These are phyloP conservation scores for Crocodylus rhombifer DNA, from an alignment of 2,797 vertebrate genomes.

Conservation along the genomic window DNA sequence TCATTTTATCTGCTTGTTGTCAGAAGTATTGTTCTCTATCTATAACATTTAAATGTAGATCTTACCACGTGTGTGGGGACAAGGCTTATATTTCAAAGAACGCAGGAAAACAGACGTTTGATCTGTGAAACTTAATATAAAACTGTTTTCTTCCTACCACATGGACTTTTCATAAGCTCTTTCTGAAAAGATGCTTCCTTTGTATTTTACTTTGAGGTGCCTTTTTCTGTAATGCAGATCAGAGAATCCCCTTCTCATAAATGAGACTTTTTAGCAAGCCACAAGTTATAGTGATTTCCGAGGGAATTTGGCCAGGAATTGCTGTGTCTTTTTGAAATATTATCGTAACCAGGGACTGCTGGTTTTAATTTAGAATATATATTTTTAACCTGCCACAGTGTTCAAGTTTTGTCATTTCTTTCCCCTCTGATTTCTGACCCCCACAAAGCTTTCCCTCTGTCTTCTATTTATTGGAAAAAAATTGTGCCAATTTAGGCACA, in stretches of 20 bases:
- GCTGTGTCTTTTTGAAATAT: neutral
- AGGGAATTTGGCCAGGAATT: neutral
- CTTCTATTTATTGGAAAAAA: neutral
- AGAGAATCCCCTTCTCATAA: neutral
- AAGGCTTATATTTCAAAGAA: neutral
- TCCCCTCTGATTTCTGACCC: neutral
- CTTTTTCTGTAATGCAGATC: neutral
- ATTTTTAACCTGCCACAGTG: neutral
- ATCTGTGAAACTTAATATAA: neutral
- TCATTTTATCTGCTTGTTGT: neutral
- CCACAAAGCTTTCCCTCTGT: neutral
- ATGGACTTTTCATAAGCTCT: neutral
- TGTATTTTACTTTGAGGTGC: neutral
- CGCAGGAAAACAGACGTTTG: neutral
- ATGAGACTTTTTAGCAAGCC: neutral
- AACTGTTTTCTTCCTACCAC: neutral
- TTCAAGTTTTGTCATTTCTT: neutral
- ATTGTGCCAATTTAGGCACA: accelerated
- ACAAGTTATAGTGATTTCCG: neutral
- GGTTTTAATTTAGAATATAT: neutral
- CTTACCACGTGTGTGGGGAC: accelerated
- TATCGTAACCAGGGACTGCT: neutral
- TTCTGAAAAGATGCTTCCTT: neutral
- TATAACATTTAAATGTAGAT: neutral
- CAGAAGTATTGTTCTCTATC: neutral